A percentile compares a stretch with the other conserved stretches of the same genome.
These are phyloP conservation scores for Ditylenchus weischeri DNA, from an alignment of 2,888 invertebrate genomes.

Conservation along the genomic window DNA sequence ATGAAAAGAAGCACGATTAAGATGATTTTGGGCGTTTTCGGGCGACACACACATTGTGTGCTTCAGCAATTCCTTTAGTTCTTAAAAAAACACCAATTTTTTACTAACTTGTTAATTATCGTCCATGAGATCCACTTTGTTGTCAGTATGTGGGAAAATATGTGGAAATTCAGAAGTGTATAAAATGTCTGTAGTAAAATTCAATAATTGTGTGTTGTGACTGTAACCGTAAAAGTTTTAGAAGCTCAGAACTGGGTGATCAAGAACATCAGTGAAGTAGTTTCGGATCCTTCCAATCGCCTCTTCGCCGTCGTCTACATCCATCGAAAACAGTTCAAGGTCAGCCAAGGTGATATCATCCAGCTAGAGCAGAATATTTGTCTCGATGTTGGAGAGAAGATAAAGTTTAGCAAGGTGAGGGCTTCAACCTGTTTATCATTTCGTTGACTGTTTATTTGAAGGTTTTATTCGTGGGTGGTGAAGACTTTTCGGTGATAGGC, in stretches of 20 bases:
- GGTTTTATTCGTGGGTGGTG: slow-evolving; percentile 62
- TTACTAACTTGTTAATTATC: too few relatives aligned
- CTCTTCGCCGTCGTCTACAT: slow-evolving; percentile 62
- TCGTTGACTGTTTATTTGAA: slow-evolving; percentile 36
- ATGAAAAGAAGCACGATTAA: too few relatives aligned
- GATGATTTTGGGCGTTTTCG: too few relatives aligned
- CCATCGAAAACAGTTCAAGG: slow-evolving; percentile 61
- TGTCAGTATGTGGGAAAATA: too few relatives aligned
- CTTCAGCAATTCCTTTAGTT: too few relatives aligned
- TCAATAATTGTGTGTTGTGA: too few relatives aligned
- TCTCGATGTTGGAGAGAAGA: slow-evolving; percentile 62
- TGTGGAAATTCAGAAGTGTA: too few relatives aligned
- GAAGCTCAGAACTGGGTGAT: slow-evolving; percentile 28
- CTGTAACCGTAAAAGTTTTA: too few relatives aligned
- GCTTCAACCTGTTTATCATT: neutral
- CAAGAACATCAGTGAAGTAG: slow-evolving; percentile 42
- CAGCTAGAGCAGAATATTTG: slow-evolving; percentile 58
- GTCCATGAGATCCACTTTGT: too few relatives aligned
- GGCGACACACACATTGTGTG: too few relatives aligned
- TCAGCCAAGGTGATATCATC: slow-evolving; percentile 61
- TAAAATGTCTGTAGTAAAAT: too few relatives aligned
- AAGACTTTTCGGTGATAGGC: slow-evolving; percentile 62
- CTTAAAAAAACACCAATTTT: too few relatives aligned
- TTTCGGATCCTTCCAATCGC: slow-evolving; percentile 53
- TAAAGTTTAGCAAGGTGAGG: slow-evolving; percentile 62